phyloP scores from a whole-genome alignment of 2,797 vertebrate genomes.

The Corythornis leucogaster region DNA sequence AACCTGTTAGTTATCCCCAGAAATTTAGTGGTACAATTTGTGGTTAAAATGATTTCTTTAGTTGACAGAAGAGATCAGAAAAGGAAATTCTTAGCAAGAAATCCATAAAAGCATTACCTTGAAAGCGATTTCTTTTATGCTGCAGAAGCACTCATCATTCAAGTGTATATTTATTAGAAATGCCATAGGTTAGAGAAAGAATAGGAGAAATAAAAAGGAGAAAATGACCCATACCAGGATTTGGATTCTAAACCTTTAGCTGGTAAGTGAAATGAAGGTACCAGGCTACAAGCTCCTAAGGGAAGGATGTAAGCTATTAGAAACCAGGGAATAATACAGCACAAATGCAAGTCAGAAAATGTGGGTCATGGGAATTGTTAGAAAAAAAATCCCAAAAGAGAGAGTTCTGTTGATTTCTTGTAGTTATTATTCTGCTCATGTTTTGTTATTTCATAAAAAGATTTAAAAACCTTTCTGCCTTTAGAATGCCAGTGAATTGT shows the following conservation, averaged over 20 bases:
- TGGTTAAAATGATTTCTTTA: slow-evolving; percentile 6
- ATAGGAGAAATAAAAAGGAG: not conserved
- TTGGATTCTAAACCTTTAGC: not conserved
- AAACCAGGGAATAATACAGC: not conserved
- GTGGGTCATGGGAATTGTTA: not conserved
- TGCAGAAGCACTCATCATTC: slow-evolving; percentile 9
- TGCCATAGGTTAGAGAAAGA: not conserved
- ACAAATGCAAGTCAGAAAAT: not conserved
- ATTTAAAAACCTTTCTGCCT: not conserved
- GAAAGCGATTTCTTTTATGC: not conserved
- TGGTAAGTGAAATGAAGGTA: not conserved
- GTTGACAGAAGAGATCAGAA: not conserved
- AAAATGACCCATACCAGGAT: not conserved
- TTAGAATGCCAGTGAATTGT: not conserved
- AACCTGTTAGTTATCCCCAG: not conserved
- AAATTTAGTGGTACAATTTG: slow-evolving; percentile 5
- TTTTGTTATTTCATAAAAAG: not conserved
- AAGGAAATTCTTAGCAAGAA: slow-evolving; percentile 7
- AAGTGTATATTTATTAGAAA: slow-evolving; percentile 17
- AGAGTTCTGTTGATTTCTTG: not conserved
- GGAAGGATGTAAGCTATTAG: not conserved
- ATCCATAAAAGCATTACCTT: not conserved
- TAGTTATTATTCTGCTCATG: not conserved
- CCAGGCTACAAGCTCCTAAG: not conserved
- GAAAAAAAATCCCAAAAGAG: not conserved